Base-by-base conservation (phyloP, 2,113 vertebrate species). In the Vireo altiloquus region DNA sequence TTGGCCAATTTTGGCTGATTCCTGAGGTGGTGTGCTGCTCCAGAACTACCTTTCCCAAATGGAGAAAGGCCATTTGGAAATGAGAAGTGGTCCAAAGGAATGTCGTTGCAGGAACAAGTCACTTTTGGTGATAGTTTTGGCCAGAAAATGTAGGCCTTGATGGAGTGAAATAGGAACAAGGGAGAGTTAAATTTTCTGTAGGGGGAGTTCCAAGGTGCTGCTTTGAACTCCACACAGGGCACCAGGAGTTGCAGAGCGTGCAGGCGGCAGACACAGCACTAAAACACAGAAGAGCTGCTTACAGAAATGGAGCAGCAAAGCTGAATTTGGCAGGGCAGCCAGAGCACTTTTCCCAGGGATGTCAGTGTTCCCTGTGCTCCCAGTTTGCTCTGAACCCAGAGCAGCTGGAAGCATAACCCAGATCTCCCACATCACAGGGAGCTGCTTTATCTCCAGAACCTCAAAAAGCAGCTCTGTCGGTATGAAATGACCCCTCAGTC, bases 181-280 rank as follows among this genome's bases (percentile, higher is more conserved):
- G 4, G 31, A 53, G 35, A 28, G 19, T n/a, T 76, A 52, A 82
- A 61, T 11, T 49, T 65, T 44, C 60, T 5, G 15, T 1, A 1
- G 25, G 33, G 39, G 20, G 13, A 57, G 6, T 61, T 87, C 66
- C 8, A 27, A 69, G 85, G 31, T 2, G 1, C 53, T 63, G 39
- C 35, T 84, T 75, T 60, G 40, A 53, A 8, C 37, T 31, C 56
- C 5, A 0, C 8, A 12, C 8, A 33, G 4, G 13, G 14, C 52
- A 4, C 22, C 9, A n/a, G 63, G 53, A 60, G 7, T 2, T 28
- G 8, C 17, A 18, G 28, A 17, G 31, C 0, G 0, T 11, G 16
- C 1, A 2, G 0, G 0, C 9, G 13, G 30, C 20, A 9, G n/a
- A 2, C 35, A 2, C 0, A 8, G 10, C 7, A 39, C 15, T 40